phyloP scores from a whole-genome alignment of 1,140 invertebrate species.

The Acyrthosiphon pisum region DNA sequence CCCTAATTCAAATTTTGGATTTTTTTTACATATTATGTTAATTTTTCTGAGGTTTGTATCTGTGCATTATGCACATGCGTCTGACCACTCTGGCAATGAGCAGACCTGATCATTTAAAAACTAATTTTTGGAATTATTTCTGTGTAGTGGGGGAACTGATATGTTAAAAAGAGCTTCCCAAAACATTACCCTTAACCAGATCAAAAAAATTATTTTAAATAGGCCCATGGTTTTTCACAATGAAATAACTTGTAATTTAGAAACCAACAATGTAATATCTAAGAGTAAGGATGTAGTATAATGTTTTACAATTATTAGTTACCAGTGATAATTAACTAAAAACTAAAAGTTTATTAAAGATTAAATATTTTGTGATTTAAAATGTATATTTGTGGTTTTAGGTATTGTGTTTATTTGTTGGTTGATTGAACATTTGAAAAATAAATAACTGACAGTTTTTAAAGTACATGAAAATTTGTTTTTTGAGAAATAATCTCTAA shows the following conservation, averaged over 20 bases:
- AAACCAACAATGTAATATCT: too few relatives aligned
- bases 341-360: background rate
- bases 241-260: background rate
- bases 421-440: background rate
- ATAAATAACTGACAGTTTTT: background rate
- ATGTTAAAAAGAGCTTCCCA: background rate
- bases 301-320: too few relatives aligned
- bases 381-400: conserved; percentile 34
- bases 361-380: background rate
- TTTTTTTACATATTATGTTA: background rate
- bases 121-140: background rate
- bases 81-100: background rate
- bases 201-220: background rate
- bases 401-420: background rate
- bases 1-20: background rate
- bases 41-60: background rate
- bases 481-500: conserved; percentile 20
- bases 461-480: background rate
- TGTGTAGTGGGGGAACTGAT: background rate
- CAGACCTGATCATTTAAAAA: background rate
- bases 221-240: background rate
- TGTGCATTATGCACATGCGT: too few relatives aligned
- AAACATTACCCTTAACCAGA: background rate
- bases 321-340: background rate
- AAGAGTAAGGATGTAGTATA: too few relatives aligned